Conservation (phyloP, 92 coral and sea anemone species). For the Zoanthus solanderi region DNA sequence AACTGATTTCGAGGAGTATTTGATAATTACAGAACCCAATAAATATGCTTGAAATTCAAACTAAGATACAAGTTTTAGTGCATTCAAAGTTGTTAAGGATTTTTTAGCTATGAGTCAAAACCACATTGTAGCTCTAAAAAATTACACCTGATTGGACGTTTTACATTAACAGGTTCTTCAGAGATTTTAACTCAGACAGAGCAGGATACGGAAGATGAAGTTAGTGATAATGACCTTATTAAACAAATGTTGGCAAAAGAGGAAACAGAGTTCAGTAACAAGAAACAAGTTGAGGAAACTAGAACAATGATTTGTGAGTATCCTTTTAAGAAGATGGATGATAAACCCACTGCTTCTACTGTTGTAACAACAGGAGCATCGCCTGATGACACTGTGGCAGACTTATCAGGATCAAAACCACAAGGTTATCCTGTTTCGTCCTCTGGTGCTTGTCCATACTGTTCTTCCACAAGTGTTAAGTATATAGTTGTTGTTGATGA, state of each 20-base stretch:
- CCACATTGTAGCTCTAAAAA: neutral
- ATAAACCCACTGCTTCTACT: slow-evolving; percentile 11
- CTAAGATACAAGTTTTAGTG: too few relatives aligned
- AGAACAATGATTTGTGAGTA: slow-evolving; percentile 31
- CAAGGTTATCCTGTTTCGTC: slow-evolving; percentile 82
- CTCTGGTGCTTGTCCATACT: slow-evolving; percentile 91
- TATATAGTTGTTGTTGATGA: slow-evolving; percentile 84
- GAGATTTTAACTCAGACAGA: slow-evolving; percentile 56
- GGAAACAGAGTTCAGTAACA: slow-evolving; percentile 60
- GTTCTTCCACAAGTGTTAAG: slow-evolving; percentile 81
- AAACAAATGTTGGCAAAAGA: slow-evolving; percentile 96
- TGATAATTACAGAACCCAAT: too few relatives aligned
- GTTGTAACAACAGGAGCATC: slow-evolving; percentile 26
- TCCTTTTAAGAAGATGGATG: slow-evolving; percentile 3
- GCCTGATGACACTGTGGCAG: slow-evolving; percentile 6
- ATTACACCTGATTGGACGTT: neutral
- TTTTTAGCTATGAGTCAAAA: neutral
- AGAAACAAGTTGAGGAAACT: neutral
- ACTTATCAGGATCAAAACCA: slow-evolving; percentile 16
- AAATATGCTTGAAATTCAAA: too few relatives aligned
- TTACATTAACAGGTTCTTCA: slow-evolving; percentile 16
- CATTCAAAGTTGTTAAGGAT: too few relatives aligned
- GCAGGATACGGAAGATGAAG: slow-evolving; percentile 86
- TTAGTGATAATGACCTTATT: slow-evolving; percentile 91
- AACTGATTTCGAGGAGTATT: too few relatives aligned